Base-by-base conservation (phyloP, 2,113 vertebrate genomes). In the Hippocampus abdominalis region DNA sequence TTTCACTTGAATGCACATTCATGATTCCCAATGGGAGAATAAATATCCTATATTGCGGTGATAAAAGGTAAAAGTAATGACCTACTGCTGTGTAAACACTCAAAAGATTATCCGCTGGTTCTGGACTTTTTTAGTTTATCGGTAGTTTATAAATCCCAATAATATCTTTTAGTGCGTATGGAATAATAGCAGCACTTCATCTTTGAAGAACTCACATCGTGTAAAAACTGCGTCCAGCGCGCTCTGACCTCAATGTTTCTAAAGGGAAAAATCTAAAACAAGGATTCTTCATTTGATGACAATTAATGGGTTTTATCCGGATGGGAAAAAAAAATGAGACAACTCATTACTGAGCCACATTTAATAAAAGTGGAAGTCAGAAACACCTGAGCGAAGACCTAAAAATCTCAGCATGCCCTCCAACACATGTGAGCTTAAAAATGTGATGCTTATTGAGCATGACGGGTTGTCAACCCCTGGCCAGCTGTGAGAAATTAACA, bases 351-450 rank as follows among this genome's bases (percentile, higher is more conserved):
- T 25, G 53, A 48, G 68, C 57, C 69, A 36, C 4, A 15, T 36
- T 82, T 76, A 65, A 65, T 8, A 59, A 72, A 62, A 64, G 48
- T 15, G 21, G 70, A 64, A 51, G 40, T 76, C 75, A 77, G 70
- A 69, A 77, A 77, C 78, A 74, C 77, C 73, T 83, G 71, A 18
- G 75, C 63, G 79, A 76, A 82, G 64, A 72, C 60, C 42, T 32
- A 40, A 73, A 76, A 69, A 57, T 36, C 61, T 64, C 71, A 40
- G 39, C 62, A 68, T 51, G 21, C 81, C 74, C 53, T 53, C n/a
- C 39, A 60, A 70, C 72, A 78, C 70, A 54, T 48, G 56, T 23
- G 7, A 64, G 29, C 66, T 70, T 6, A 29, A 79, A 44, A 66
- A 72, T 44, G 44, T 1, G 40, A 53, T 81, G 81, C 74, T 85